Base-by-base conservation (phyloP, 1,140 invertebrate species). In the Pseudomyrmex gracilis region DNA sequence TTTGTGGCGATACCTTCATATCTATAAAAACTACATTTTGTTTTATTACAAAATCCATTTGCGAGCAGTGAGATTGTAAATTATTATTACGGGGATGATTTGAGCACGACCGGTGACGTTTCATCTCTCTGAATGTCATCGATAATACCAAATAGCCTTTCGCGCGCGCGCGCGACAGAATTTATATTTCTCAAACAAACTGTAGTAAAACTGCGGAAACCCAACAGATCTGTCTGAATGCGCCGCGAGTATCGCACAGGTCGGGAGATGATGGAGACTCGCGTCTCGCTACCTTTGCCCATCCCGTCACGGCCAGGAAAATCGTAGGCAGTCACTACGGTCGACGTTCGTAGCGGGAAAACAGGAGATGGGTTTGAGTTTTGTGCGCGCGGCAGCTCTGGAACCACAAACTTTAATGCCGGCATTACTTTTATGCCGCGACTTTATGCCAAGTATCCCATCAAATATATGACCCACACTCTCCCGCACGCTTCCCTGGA, bases 361-460 rank as follows among this genome's bases (percentile, higher is more conserved):
- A 73, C 67, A 85, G 49, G 64, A 77, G 86, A 83, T 34, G 34
- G 34, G 34, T 34, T 34, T 34, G 34, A 5, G 34, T 34, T 80
- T 74, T 53, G 84, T 74, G 66, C 68, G 66, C 68, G 34, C 83
- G 86, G 10, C 87, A 87, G 89, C 86, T 93, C 93, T 94, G 92
- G 92, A 94, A 94, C 93, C 93, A 89, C 93, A 93, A 94, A 94
- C 92, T 94, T 94, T 94, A 94, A 94, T 94, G 93, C 92, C 91
- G 90, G 92, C 92, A 94, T 94, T 94, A 94, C 92, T 94, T 94
- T 94, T 93, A 94, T 94, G 93, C 34, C 92, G 90, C 91, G 91
- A 94, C 93, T 94, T 94, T 94, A 94, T 94, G 93, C 92, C 93
- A 94, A 94, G 93, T 93, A 94, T 94, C 92, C 93, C 92, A 94